phyloP scores from a whole-genome alignment of 2,797 vertebrate genomes.

The Anolis apletophallus region DNA sequence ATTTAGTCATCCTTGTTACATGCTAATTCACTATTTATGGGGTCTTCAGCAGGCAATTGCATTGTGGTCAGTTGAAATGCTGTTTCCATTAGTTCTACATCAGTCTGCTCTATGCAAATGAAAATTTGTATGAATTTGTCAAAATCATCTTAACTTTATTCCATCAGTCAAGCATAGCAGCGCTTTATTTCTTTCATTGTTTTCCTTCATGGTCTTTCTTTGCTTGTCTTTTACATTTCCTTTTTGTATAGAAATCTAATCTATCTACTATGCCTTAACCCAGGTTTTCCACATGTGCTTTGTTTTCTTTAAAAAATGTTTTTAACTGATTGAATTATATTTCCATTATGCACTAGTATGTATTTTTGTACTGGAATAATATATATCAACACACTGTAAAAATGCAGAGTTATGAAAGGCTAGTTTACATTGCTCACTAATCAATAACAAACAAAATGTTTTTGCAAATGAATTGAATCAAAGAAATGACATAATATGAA shows the following conservation, averaged over 20 bases:
- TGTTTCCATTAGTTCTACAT: constrained; percentile 61
- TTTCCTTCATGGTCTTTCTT: constrained; percentile 48
- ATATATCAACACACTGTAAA: constrained; percentile 41
- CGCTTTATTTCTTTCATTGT: constrained; percentile 50
- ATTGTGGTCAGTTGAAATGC: constrained; percentile 55
- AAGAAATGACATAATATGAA: background rate
- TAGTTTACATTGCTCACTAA: background rate
- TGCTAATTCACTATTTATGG: constrained; percentile 61
- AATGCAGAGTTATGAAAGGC: background rate
- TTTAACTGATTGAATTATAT: constrained; percentile 23
- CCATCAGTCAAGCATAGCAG: constrained; percentile 47
- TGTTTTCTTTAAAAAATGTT: constrained; percentile 40
- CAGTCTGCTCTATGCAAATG: constrained; percentile 61
- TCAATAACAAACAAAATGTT: background rate
- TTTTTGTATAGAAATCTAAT: constrained; percentile 51
- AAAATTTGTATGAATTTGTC: constrained; percentile 63
- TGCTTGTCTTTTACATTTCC: constrained; percentile 58
- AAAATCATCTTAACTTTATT: constrained; percentile 66
- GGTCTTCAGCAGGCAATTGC: constrained; percentile 30
- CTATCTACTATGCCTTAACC: constrained; percentile 37
- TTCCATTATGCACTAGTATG: constrained; percentile 23
- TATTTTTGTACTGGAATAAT: background rate
- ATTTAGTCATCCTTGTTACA: constrained; percentile 63
- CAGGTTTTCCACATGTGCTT: background rate
- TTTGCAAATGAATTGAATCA: background rate